A percentile compares a stretch with the other conserved stretches of the same genome.
Evolutionary conservation across 2,797 vertebrate species (phyloP).

Genomic region (Enteromius viviparus): DNA sequence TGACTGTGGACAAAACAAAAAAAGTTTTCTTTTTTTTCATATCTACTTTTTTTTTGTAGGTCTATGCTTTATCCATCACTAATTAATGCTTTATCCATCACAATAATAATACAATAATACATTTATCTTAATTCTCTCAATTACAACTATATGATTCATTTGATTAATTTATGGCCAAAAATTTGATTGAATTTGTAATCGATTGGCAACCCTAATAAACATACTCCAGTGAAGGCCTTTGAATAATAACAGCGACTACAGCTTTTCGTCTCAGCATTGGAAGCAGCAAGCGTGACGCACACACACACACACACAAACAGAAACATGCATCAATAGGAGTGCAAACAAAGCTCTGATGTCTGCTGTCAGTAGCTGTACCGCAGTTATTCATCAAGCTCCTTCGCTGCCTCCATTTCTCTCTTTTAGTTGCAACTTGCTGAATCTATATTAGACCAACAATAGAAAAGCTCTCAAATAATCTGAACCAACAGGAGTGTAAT

Average conservation of each 20-base stretch:
- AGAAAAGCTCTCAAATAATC: constrained; percentile 38
- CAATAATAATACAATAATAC: not conserved
- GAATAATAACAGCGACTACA: constrained; percentile 38
- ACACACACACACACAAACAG: constrained; percentile 17
- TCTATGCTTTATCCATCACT: not conserved
- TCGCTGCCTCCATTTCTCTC: constrained; percentile 8
- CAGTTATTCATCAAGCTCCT: constrained; percentile 54
- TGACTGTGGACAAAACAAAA: not conserved
- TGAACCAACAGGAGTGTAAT: constrained; percentile 48
- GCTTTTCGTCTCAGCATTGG: constrained; percentile 34
- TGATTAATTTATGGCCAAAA: constrained; percentile 3
- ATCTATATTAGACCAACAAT: constrained; percentile 33
- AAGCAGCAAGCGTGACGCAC: constrained; percentile 18
- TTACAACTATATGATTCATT: not conserved
- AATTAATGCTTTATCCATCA: not conserved
- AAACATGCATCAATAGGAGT: constrained; percentile 5
- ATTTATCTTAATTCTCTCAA: not conserved
- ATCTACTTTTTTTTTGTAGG: not conserved
- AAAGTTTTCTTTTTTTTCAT: not conserved
- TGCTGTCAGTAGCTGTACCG: constrained; percentile 52
- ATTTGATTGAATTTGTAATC: constrained; percentile 14
- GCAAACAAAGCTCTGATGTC: constrained; percentile 42
- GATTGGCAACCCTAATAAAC: constrained; percentile 4
- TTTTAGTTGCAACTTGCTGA: constrained; percentile 9
- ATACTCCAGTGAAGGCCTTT: constrained; percentile 6